A percentile compares a stretch with the other conserved stretches of the same genome.
Evolutionary conservation across 2,888 invertebrate genomes (phyloP).

Genomic region (Drosophila austrosaltans): DNA sequence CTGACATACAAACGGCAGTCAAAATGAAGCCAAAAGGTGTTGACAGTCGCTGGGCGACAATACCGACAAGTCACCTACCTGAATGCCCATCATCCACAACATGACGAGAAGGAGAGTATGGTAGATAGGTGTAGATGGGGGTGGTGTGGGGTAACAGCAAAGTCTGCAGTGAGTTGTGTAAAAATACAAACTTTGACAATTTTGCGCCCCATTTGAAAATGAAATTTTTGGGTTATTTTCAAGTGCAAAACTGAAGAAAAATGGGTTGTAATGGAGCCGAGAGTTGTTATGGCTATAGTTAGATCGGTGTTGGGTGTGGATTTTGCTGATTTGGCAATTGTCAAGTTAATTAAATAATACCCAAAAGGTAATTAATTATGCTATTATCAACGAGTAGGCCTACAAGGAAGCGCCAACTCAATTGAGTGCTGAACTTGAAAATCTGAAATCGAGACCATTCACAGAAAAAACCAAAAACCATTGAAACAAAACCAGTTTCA

Average conservation of each 20-base stretch:
- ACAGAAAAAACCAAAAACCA: constrained; percentile 30
- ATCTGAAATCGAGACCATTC: constrained; percentile 20
- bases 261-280: constrained; percentile 42
- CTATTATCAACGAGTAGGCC: constrained; percentile 49
- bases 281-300: constrained; percentile 1
- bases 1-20: constrained; percentile 60
- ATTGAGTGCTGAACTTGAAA: constrained; percentile 66
- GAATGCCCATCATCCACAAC: constrained; percentile 8
- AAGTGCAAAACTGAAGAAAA: constrained; percentile 20
- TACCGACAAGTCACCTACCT: constrained; percentile 65
- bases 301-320: background rate
- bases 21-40: constrained; percentile 42
- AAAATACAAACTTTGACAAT: constrained; percentile 9
- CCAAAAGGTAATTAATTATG: constrained; percentile 46
- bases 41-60: constrained; percentile 43
- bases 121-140: background rate
- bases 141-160: background rate
- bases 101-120: background rate
- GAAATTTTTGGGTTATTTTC: constrained; percentile 4
- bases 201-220: background rate
- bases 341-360: constrained; percentile 64
- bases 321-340: constrained; percentile 53
- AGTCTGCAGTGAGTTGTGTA: constrained; percentile 8
- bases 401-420: constrained; percentile 64
- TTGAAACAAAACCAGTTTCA: constrained; percentile 61